phyloP scores from a whole-genome alignment of 2,113 vertebrate species.

The Varanus komodoensis region DNA sequence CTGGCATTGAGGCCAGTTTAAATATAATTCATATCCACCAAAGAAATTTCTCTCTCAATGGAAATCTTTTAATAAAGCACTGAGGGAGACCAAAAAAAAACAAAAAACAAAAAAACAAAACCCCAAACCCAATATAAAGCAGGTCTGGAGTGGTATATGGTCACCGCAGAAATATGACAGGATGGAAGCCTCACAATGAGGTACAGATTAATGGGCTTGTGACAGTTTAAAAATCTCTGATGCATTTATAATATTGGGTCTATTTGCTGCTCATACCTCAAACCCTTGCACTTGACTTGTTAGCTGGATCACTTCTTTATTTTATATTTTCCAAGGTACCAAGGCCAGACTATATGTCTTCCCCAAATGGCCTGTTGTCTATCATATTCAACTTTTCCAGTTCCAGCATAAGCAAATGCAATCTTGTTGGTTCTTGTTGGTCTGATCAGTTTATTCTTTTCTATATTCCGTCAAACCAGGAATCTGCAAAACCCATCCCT shows the following conservation, averaged over 20 bases:
- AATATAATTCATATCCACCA: neutral
- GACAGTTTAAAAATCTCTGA: neutral
- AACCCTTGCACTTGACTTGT: neutral
- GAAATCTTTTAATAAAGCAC: neutral
- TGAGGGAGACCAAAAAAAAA: neutral
- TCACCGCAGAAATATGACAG: neutral
- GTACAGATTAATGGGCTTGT: neutral
- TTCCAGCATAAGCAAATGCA: neutral
- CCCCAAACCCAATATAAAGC: neutral
- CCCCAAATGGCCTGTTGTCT: accelerated
- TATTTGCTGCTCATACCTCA: accelerated
- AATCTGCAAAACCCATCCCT: neutral
- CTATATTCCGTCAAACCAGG: neutral
- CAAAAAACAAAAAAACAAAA: too few relatives aligned
- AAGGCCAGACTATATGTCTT: neutral
- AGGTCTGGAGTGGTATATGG: constrained; percentile 1
- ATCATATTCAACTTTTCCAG: neutral
- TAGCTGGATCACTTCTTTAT: neutral
- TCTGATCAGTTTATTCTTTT: neutral
- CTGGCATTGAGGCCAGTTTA: neutral
- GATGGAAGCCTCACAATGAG: neutral
- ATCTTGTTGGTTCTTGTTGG: neutral
- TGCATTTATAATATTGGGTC: neutral
- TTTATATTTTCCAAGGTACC: neutral
- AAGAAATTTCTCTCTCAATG: neutral